Evolutionary conservation across 2,888 invertebrate genomes (phyloP).

Genomic region (Palloptera scutellata): DNA sequence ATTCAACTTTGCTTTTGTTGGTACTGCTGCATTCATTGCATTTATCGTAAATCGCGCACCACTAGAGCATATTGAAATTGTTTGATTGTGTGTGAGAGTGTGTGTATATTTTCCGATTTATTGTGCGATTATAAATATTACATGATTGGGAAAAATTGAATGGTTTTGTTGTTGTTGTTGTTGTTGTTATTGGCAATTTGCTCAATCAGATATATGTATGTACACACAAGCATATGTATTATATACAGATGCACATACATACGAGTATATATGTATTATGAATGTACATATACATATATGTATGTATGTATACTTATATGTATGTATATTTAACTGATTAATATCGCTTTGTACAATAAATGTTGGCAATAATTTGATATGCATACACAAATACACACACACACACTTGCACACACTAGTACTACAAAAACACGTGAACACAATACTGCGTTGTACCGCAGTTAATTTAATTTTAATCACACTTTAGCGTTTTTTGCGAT

Average conservation of each 20-base stretch:
- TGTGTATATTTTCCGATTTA: slow-evolving; percentile 2
- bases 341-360: too few species aligned
- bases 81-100: too few species aligned
- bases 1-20: too few species aligned
- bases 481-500: not conserved
- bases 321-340: not conserved
- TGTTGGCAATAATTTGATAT: too few species aligned
- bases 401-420: not conserved
- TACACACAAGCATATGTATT: too few species aligned
- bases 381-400: not conserved
- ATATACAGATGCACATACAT: too few species aligned
- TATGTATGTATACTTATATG: not conserved
- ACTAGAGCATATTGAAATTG: too few species aligned
- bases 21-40: too few species aligned
- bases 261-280: too few species aligned
- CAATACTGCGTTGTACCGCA: slow-evolving; percentile 8
- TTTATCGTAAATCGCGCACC: too few species aligned
- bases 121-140: not conserved
- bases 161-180: not conserved
- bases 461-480: slow-evolving; percentile 34
- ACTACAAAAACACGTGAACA: too few species aligned
- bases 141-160: not conserved
- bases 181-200: not conserved
- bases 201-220: too few species aligned
- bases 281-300: not conserved